Percentiles rank a stretch among this genome's conserved stretches.
phyloP scores from a whole-genome alignment of 2,888 invertebrate species.

The Eupithecia insigniata region DNA sequence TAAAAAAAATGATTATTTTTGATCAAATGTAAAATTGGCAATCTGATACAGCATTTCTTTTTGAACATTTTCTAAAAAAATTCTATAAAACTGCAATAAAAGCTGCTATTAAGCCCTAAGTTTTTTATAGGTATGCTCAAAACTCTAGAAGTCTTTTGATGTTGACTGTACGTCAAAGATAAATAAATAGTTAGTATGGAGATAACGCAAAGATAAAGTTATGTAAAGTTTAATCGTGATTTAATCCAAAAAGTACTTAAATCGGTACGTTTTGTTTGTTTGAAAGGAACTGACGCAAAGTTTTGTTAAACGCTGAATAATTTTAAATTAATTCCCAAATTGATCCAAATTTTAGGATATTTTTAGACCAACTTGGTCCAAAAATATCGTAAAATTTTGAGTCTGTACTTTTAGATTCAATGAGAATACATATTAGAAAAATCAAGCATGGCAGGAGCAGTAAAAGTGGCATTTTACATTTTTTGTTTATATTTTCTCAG shows the following conservation, averaged over 20 bases:
- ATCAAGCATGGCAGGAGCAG: neutral
- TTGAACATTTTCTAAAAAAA: too few relatives aligned
- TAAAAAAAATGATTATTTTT: too few relatives aligned
- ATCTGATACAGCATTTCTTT: too few relatives aligned
- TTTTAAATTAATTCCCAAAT: neutral
- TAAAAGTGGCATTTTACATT: neutral
- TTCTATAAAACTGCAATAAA: too few relatives aligned
- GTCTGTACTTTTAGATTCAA: neutral
- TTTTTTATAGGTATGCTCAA: neutral
- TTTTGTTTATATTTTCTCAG: too few relatives aligned
- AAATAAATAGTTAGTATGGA: neutral
- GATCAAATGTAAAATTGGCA: too few relatives aligned
- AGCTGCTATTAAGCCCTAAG: too few relatives aligned
- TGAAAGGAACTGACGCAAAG: constrained; percentile 20
- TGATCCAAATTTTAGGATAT: neutral
- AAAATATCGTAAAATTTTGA: too few relatives aligned
- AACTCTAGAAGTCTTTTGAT: neutral
- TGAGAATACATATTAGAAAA: neutral
- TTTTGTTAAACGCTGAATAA: constrained; percentile 1
- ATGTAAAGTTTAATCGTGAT: constrained; percentile 43
- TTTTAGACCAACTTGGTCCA: too few relatives aligned
- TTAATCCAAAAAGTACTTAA: constrained; percentile 42
- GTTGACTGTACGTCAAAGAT: neutral
- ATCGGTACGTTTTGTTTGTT: constrained; percentile 42
- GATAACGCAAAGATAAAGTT: constrained; percentile 16